Percentiles rank a stretch among this genome's conserved stretches.
These are phyloP conservation scores for Acomys russatus DNA, from an alignment of 2,797 vertebrate genomes.

Conservation along the genomic window DNA sequence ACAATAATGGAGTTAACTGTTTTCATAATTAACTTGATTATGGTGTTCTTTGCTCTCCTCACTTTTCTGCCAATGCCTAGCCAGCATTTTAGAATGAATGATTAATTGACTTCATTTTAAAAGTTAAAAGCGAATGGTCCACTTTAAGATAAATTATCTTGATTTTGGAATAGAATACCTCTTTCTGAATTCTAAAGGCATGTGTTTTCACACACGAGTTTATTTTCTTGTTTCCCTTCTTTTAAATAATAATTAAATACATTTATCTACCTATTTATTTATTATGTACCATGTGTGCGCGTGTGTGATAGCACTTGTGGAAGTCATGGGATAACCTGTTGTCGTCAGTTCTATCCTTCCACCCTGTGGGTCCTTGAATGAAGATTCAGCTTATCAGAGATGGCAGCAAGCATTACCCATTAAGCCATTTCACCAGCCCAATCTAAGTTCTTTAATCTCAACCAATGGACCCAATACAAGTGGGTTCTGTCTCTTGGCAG, in stretches of 20 bases:
- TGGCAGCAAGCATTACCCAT: no score
- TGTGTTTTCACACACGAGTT: not conserved
- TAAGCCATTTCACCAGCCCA: not conserved
- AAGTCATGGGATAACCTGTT: not conserved
- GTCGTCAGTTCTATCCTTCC: not conserved
- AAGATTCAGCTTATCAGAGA: not conserved
- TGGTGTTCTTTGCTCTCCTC: not conserved
- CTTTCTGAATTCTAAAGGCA: slow-evolving; percentile 65
- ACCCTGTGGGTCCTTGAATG: not conserved
- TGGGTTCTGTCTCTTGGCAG: not conserved
- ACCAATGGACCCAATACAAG: not conserved
- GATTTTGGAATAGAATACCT: not conserved
- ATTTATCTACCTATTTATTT: not conserved
- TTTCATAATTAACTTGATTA: slow-evolving; percentile 51
- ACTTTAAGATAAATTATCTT: slow-evolving; percentile 66
- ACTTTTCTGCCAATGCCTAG: slow-evolving; percentile 36
- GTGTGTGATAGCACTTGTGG: not conserved
- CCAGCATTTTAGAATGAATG: slow-evolving; percentile 33
- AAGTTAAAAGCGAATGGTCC: slow-evolving; percentile 64
- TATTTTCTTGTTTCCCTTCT: not conserved
- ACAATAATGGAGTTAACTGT: not conserved
- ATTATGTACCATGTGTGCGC: not conserved
- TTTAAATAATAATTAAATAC: not conserved
- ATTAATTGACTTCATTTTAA: slow-evolving; percentile 77
- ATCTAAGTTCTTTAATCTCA: not conserved